Evolutionary conservation across 2,113 vertebrate genomes (phyloP).

Genomic region (Chloropsis cyanopogon): DNA sequence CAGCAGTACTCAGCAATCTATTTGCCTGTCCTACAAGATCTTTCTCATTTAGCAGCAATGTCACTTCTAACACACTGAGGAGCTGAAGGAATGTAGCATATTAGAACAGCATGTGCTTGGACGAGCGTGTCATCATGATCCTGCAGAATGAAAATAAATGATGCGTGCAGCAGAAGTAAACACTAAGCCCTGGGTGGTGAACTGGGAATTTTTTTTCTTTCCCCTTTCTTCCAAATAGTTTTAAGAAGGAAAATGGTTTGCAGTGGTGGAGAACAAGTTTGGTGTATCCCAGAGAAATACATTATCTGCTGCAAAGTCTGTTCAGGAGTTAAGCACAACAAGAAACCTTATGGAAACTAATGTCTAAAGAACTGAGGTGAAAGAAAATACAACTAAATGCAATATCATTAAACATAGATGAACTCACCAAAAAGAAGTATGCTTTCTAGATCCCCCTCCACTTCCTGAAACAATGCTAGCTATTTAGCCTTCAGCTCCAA

Average conservation of each 20-base stretch:
- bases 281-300: background rate
- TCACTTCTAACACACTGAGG: conserved; percentile 47
- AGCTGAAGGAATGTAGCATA: conserved; percentile 55
- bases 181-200: conserved; percentile 54
- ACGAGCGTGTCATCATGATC: conserved; percentile 54
- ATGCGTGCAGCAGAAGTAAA: conserved; percentile 60
- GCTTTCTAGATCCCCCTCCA: background rate
- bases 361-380: background rate
- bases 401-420: background rate
- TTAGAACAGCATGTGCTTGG: conserved; percentile 66
- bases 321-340: background rate
- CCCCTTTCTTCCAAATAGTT: background rate
- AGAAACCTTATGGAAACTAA: background rate
- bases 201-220: background rate
- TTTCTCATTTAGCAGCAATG: conserved; percentile 43
- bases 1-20: background rate
- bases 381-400: background rate
- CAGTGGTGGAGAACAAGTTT: conserved; percentile 5
- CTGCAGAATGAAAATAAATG: conserved; percentile 69
- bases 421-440: background rate
- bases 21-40: conserved; percentile 51
- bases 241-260: conserved; percentile 19
- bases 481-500: conserved; percentile 7
- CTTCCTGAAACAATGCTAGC: background rate
- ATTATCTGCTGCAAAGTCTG: background rate